Evolutionary conservation across 2,797 vertebrate species (phyloP).

Genomic region (Gobio occitaniae): DNA sequence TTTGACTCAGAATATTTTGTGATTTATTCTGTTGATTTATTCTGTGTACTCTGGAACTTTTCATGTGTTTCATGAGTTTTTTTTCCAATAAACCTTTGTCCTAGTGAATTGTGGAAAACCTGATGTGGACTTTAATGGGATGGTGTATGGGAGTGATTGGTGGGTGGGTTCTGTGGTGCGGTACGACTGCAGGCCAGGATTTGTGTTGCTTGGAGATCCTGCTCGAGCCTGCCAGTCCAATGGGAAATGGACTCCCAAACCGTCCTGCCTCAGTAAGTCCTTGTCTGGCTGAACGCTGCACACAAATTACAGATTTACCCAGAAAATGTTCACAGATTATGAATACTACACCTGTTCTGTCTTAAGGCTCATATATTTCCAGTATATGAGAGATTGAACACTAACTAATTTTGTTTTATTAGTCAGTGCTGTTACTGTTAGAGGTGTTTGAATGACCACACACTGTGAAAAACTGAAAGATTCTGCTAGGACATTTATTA

Average conservation of each 20-base stretch:
- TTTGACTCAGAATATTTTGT: background rate
- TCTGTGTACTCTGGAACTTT: background rate
- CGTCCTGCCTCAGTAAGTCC: slow-evolving; percentile 83
- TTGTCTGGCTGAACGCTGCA: background rate
- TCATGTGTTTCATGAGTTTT: background rate
- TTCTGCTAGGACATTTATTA: background rate
- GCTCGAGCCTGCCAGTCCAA: slow-evolving; percentile 78
- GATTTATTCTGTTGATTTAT: background rate
- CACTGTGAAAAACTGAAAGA: background rate
- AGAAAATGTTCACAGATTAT: background rate
- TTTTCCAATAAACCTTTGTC: background rate
- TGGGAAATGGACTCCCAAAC: slow-evolving; percentile 82
- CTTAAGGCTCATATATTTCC: background rate
- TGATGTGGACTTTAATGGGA: slow-evolving; percentile 79
- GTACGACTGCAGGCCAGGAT: slow-evolving; percentile 82
- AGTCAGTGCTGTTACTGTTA: background rate
- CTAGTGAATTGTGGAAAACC: slow-evolving; percentile 86
- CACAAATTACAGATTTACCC: background rate
- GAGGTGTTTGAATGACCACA: background rate
- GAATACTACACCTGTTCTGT: background rate
- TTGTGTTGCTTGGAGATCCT: slow-evolving; percentile 79
- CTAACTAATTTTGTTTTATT: background rate
- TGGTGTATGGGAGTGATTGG: slow-evolving; percentile 82
- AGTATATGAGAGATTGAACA: background rate
- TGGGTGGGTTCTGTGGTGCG: slow-evolving; percentile 86